Conservation (phyloP, 92 coral and sea anemone species). For the Meandrina meandrites region DNA sequence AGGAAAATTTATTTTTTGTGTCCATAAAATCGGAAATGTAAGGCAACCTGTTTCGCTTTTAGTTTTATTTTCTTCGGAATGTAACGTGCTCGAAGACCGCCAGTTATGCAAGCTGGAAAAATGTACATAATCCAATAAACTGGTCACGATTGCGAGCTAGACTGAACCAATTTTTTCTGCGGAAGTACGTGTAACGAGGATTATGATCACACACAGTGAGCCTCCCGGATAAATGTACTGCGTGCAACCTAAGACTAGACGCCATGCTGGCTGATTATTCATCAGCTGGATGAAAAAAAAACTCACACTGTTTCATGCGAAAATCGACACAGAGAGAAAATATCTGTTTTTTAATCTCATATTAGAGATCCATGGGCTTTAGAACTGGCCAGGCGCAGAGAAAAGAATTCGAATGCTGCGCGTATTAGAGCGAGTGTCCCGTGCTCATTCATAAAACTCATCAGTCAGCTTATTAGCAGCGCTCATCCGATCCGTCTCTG, state of each 20-base stretch:
- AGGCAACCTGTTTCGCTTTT: not conserved
- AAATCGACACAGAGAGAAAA: not conserved
- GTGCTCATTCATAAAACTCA: conserved; percentile 21
- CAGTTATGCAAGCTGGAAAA: conserved; percentile 5
- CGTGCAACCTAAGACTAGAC: conserved; percentile 1
- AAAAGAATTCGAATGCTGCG: conserved; percentile 43
- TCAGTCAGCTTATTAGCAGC: conserved; percentile 33
- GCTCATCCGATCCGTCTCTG: conserved; percentile 33
- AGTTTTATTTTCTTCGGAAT: not conserved
- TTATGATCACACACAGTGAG: conserved; percentile 14
- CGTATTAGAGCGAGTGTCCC: conserved; percentile 6
- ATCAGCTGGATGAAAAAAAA: conserved; percentile 26
- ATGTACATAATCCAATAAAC: conserved; percentile 35
- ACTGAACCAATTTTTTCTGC: conserved; percentile 25
- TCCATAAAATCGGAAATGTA: not conserved
- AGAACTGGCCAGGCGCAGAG: conserved; percentile 19
- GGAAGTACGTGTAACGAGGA: conserved; percentile 22
- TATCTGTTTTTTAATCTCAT: not conserved
- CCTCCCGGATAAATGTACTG: conserved; percentile 32
- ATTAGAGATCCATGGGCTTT: not conserved
- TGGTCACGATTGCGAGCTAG: not conserved
- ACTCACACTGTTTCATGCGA: conserved; percentile 10
- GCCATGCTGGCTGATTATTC: conserved; percentile 23
- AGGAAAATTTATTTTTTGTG: not conserved
- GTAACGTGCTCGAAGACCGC: not conserved